Evolutionary conservation across 1,140 invertebrate genomes (phyloP), one percentile per base, ranked within the genome.

Genomic region (Glomeris maerens): DNA sequence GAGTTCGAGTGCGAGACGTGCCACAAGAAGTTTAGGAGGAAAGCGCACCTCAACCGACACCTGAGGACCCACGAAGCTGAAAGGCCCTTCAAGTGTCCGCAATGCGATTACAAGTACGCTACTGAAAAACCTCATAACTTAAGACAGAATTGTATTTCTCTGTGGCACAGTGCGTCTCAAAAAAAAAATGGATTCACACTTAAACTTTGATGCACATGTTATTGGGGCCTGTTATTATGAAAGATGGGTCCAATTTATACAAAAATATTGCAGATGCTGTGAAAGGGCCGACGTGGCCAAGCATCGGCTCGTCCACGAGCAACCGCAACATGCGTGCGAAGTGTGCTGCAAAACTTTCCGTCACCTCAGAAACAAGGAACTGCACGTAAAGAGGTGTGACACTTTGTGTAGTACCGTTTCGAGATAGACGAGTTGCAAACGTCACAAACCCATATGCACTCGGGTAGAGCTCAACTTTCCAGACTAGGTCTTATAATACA

Each of bases 231-330:
- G n/a, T n/a, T n/a, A n/a, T n/a, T n/a, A n/a, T n/a, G n/a, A n/a
- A n/a, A n/a, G n/a, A n/a, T n/a, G n/a, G n/a, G n/a, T n/a, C n/a
- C n/a, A n/a, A n/a, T n/a, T n/a, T n/a, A n/a, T n/a, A n/a, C n/a
- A n/a, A n/a, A n/a, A n/a, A n/a, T n/a, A n/a, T n/a, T n/a, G n/a
- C n/a, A 69, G 68, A 47, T 67, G 67, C 5, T 68, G 66, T 61
- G 68, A 70, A 52, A 62, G 59, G 50, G 68, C 67, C 10, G 68
- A 69, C 52, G 64, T 70, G 13, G 66, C 63, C 3, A 70, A 70
- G 41, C 68, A 70, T 52, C 41, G 65, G 27, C 47, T 69, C 25
- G 66, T 70, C 38, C 68, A 70, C 53, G 63, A 68, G 52, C 66
- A 66, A 20, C 68, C 68, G 3, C 64, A 68, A 49, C 64, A 68